Base-by-base conservation (phyloP, 2,888 invertebrate species). In the Pseudococcus longispinus region DNA sequence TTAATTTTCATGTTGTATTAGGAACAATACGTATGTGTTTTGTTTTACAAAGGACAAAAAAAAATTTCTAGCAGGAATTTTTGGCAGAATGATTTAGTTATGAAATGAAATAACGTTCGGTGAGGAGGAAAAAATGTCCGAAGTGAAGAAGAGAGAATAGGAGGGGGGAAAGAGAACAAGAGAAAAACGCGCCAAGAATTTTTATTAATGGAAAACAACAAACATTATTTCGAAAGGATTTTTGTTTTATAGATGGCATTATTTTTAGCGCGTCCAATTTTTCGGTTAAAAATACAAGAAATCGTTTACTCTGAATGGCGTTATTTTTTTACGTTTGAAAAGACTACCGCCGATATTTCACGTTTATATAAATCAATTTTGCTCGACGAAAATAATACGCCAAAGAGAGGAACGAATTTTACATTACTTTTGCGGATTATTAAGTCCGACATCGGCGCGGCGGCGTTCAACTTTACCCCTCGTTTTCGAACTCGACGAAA, bases 151-250 rank as follows among this genome's bases (percentile, higher is more conserved):
- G 37, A 37, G 37, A 37, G 37, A 9, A 9, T 37, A 74, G 29
- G 32, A 15, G 32, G 1, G 74, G 32, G 32, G 20, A 32, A 74
- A 74, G 32, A 74, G 74, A 32, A 74, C 74, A 74, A 32, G 74
- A 32, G 32, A 74, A 74, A 74, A 74, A 74, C 32, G 74, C 74
- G 74, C 74, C 74, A 74, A 74, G 74, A 74, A 74, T 74, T 74
- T 74, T 74, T 74, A 74, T 74, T 74, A 74, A 74, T 74, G 74
- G 74, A 74, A 74, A 74, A 74, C 74, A 74, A 74, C 74, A 32
- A 74, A 74, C 74, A 74, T 74, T 74, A 74, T 74, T 74, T 74
- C 74, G 74, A 74, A 74, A 74, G 74, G 74, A 74, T 74, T 74
- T 74, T 74, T 74, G 74, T 74, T 74, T 74, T 74, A 74, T 74